Evolutionary conservation across 1,140 invertebrate species (phyloP).

Genomic region (Heliconius congener): DNA sequence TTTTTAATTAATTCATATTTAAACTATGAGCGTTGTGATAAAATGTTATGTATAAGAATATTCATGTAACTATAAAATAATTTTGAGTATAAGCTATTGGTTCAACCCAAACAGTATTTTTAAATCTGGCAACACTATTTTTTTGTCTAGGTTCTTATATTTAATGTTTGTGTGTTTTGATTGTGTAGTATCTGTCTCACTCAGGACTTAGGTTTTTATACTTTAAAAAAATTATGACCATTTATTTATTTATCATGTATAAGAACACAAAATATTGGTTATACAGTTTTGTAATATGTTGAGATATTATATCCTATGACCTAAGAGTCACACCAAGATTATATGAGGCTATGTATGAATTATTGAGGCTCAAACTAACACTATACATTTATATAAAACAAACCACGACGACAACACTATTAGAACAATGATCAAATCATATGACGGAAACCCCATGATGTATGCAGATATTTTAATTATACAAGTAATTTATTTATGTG

Average conservation of each 20-base stretch:
- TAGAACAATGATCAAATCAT: slow-evolving; percentile 1
- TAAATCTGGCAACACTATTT: neutral
- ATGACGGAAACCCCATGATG: neutral
- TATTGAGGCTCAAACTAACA: neutral
- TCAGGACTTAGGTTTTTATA: neutral
- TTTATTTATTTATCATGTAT: neutral
- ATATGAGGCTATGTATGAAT: neutral
- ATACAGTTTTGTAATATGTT: neutral
- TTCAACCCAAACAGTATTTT: neutral
- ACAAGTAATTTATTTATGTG: slow-evolving; percentile 1
- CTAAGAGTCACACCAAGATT: neutral
- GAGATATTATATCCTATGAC: too few species aligned
- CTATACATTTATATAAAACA: neutral
- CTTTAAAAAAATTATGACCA: neutral
- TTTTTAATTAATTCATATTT: neutral
- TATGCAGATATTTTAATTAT: neutral
- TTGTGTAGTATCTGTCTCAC: neutral
- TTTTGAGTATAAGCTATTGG: neutral
- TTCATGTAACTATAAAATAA: neutral
- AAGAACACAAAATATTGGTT: neutral
- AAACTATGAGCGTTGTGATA: neutral
- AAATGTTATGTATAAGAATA: neutral
- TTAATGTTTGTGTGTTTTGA: neutral
- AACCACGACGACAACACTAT: slow-evolving; percentile 1
- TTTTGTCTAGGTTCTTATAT: neutral